phyloP scores from a whole-genome alignment of 2,888 invertebrate species.

The Polyploca ridens region DNA sequence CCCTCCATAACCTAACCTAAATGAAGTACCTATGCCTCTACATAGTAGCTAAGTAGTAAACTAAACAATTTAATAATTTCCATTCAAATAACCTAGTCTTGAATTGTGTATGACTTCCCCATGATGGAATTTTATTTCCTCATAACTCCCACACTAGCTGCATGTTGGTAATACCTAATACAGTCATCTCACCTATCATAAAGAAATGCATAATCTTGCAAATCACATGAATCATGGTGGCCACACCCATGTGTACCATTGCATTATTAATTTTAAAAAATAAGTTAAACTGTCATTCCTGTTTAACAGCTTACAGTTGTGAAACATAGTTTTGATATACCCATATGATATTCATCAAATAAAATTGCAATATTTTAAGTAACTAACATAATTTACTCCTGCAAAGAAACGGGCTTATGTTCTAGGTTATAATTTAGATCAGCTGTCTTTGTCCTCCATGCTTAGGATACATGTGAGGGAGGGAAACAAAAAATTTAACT shows the following conservation, averaged over 20 bases:
- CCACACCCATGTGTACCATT: neutral
- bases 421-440: too few relatives aligned
- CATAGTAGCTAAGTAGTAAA: neutral
- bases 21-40: neutral
- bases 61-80: neutral
- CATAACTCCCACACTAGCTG: neutral
- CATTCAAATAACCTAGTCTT: neutral
- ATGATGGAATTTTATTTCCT: neutral
- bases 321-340: too few relatives aligned
- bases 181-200: neutral
- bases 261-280: neutral
- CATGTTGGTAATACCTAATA: neutral
- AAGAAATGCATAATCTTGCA: conserved; percentile 4
- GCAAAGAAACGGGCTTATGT: too few relatives aligned
- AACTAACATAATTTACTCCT: too few relatives aligned
- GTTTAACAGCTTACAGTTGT: neutral
- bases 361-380: too few relatives aligned
- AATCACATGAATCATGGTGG: conserved; percentile 3
- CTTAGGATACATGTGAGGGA: too few relatives aligned
- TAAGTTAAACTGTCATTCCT: neutral
- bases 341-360: too few relatives aligned
- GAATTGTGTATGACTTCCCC: neutral
- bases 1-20: neutral
- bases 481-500: too few relatives aligned
- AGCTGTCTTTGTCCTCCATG: too few relatives aligned